These are phyloP conservation scores for Tinamus guttatus DNA, from an alignment of 2,113 vertebrate species.

Conservation along the genomic window DNA sequence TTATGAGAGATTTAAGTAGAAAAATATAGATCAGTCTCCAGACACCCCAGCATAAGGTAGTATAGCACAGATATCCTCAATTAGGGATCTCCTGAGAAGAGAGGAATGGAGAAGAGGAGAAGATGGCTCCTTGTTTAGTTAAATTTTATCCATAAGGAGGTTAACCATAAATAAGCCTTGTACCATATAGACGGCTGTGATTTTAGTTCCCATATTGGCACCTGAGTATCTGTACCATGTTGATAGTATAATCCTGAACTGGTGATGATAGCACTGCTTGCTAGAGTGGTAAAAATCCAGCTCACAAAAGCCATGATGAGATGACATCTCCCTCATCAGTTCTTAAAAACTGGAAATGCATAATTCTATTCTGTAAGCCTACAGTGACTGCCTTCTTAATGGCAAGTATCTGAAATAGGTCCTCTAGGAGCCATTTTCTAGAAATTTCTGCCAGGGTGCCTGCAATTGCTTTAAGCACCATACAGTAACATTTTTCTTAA, in stretches of 20 bases:
- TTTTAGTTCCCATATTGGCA: not conserved
- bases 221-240: not conserved
- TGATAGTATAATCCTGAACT: not conserved
- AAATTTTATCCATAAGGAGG: not conserved
- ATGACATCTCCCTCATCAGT: not conserved
- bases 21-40: slow-evolving; percentile 44
- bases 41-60: slow-evolving; percentile 5
- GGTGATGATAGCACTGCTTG: not conserved
- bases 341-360: not conserved
- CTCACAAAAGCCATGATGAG: not conserved
- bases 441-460: not conserved
- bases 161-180: too few relatives aligned
- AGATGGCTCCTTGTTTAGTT: not conserved
- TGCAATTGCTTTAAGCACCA: not conserved
- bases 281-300: not conserved
- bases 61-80: not conserved
- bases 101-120: not conserved
- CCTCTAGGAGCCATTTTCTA: not conserved
- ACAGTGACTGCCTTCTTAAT: not conserved
- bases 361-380: not conserved
- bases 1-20: slow-evolving; percentile 45
- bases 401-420: not conserved
- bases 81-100: slow-evolving; percentile 19
- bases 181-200: not conserved
- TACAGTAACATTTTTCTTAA: not conserved